Evolutionary conservation across 2,113 vertebrate genomes (phyloP).

Genomic region (Pterocles gutturalis): DNA sequence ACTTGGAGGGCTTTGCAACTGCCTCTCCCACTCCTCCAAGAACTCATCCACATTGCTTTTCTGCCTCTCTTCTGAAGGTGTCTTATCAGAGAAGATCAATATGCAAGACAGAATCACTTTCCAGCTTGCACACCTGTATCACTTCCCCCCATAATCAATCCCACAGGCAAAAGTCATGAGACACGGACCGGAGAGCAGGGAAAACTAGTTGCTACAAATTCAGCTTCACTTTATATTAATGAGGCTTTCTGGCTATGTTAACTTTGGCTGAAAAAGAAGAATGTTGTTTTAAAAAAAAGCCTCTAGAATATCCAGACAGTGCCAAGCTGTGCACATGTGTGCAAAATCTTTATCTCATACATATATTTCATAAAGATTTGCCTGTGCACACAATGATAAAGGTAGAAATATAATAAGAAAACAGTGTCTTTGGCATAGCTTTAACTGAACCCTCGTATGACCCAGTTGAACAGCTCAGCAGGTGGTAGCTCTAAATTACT

Average conservation of each 20-base stretch:
- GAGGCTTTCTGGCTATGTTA: background rate
- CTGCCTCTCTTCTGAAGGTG: background rate
- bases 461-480: background rate
- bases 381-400: background rate
- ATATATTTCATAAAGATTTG: background rate
- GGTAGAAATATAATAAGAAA: background rate
- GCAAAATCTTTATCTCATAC: background rate
- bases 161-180: background rate
- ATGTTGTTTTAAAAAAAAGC: background rate
- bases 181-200: background rate
- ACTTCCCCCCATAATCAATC: background rate
- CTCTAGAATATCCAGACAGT: background rate
- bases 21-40: background rate
- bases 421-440: background rate
- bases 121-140: background rate
- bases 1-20: background rate
- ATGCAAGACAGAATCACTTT: background rate
- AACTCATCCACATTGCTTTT: background rate
- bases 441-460: background rate
- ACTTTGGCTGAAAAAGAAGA: background rate
- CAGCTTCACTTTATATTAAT: background rate
- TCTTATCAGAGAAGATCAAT: background rate
- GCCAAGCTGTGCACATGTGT: background rate
- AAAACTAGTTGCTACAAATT: background rate
- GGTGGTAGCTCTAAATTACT: background rate